phyloP scores from a whole-genome alignment of 2,888 invertebrate species.

The Mycogona germanica region DNA sequence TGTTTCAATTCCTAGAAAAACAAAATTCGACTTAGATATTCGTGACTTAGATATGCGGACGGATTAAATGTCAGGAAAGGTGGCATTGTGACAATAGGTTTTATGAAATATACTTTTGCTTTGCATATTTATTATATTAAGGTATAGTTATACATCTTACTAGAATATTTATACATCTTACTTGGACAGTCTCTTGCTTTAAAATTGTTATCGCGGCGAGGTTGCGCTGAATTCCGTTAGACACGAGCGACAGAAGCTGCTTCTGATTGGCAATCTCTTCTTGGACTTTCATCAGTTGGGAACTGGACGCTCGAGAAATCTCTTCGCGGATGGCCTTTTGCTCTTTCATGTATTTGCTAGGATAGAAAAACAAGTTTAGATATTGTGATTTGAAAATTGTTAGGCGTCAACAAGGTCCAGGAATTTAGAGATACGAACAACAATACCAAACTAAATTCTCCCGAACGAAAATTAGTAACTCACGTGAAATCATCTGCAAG shows the following conservation, averaged over 20 bases:
- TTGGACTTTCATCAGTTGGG: slow-evolving; percentile 48
- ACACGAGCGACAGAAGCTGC: slow-evolving; percentile 47
- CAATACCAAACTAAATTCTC: slow-evolving; percentile 21
- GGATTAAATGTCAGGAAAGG: too few relatives aligned
- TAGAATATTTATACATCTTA: too few relatives aligned
- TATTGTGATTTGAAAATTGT: not conserved
- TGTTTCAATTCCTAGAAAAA: slow-evolving; percentile 44
- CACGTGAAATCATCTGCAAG: slow-evolving; percentile 66
- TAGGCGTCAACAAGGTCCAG: too few relatives aligned
- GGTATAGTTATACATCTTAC: too few relatives aligned
- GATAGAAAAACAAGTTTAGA: slow-evolving; percentile 17
- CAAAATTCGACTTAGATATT: not conserved
- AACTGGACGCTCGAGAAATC: slow-evolving; percentile 55
- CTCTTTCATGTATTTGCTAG: slow-evolving; percentile 61
- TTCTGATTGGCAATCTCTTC: slow-evolving; percentile 48
- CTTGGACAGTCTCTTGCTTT: slow-evolving; percentile 57
- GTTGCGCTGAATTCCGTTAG: slow-evolving; percentile 49
- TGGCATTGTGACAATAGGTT: too few relatives aligned
- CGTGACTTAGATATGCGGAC: too few relatives aligned
- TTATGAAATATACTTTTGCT: too few relatives aligned
- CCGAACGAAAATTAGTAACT: too few relatives aligned
- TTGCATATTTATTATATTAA: too few relatives aligned
- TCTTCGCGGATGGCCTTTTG: slow-evolving; percentile 72
- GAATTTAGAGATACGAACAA: not conserved
- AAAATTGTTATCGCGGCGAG: slow-evolving; percentile 48